Evolutionary conservation across 2,113 vertebrate species (phyloP), one percentile per base, ranked within the genome.

Genomic region (Sturnira hondurensis): DNA sequence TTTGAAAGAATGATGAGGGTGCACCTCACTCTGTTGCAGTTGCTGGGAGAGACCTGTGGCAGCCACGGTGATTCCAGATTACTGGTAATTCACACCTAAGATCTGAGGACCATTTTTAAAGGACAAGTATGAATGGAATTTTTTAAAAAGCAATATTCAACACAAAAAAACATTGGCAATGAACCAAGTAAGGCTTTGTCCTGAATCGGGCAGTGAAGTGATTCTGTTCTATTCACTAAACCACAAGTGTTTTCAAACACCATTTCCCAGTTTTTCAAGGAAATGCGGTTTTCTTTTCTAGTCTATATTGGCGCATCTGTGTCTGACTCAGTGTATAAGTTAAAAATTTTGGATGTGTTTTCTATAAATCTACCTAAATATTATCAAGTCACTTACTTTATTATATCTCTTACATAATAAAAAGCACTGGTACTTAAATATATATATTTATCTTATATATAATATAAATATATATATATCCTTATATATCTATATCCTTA

Each of bases 361-460:
- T 84, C 41, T 41, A 11, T n/a, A 86, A 78, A 83, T 24, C 65
- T 36, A 16, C 87, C 28, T 58, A 45, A 4, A 47, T 52, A 33
- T 45, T 54, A 77, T 70, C 13, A 56, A 47, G 24, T 95, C 36
- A 80, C 16, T 81, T 89, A 33, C n/a, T 86, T 84, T 86, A 33
- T 26, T 54, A 13, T 31, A 28, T 52, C 33, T 76, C 68, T 83
- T 22, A 28, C 0, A 22, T 28, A 76, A 63, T 76, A 8, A 84
- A 88, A 73, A 22, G n/a, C 56, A 56, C 1, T 1, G 7, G 45
- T 86, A 8, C 19, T 67, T 86, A 24, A 20, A 52, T 50, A 52
- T 52, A 52, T 52, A 52, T 52, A 54, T 54, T 19, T 54, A 54
- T 22, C 7, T 17, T 52, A 52, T 52, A 54, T 7, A 54, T n/a